phyloP scores from a whole-genome alignment of 2,113 vertebrate genomes.

The Chroicocephalus ridibundus region DNA sequence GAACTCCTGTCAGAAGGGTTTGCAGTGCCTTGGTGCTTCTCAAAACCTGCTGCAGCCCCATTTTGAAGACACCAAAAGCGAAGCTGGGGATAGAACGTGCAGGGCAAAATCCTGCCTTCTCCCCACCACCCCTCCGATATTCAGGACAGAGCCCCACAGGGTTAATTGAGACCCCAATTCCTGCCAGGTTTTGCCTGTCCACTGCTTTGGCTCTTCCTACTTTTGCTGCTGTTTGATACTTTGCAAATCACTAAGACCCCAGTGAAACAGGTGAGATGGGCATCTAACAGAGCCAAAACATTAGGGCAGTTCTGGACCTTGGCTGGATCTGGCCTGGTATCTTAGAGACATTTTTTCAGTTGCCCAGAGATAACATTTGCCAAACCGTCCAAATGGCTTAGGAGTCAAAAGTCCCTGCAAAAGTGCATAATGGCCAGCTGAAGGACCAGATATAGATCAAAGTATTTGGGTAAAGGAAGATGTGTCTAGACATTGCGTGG shows the following conservation, averaged over 20 bases:
- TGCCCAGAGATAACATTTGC: neutral
- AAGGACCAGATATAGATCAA: neutral
- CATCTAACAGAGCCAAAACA: neutral
- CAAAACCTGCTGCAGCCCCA: neutral
- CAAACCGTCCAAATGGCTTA: neutral
- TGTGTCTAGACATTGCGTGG: neutral
- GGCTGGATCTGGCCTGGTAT: neutral
- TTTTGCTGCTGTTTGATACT: neutral
- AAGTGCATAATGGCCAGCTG: neutral
- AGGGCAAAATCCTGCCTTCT: neutral
- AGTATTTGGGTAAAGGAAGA: neutral
- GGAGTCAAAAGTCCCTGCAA: neutral
- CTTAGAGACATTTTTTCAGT: neutral
- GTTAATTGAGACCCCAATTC: neutral
- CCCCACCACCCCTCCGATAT: accelerated
- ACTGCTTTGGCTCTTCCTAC: neutral
- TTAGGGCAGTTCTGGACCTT: neutral
- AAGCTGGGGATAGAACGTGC: accelerated
- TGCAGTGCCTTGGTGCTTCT: neutral
- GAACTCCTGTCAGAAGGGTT: neutral
- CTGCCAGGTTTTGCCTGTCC: neutral
- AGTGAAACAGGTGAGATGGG: neutral
- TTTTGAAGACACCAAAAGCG: neutral
- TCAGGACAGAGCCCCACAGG: accelerated
- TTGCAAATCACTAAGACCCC: neutral